Evolutionary conservation across 2,797 vertebrate genomes (phyloP), one percentile per base, ranked within the genome.

Genomic region (Sebastes steindachneri): DNA sequence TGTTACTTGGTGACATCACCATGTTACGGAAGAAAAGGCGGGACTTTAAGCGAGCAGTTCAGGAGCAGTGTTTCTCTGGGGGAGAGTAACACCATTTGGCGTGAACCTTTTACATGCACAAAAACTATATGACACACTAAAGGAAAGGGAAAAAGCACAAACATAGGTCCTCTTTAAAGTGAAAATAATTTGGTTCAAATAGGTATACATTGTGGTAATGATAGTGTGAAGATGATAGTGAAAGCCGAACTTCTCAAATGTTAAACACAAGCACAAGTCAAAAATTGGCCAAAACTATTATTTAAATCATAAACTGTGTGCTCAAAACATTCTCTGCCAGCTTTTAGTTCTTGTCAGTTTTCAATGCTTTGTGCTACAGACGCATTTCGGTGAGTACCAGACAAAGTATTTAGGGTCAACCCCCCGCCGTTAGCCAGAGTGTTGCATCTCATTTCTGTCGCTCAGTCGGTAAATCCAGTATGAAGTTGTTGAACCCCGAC

Each of bases 401-500:
- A 60, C 2, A 23, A 21, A 60, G 15, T 28, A 15, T 11, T 14
- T 19, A 54, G 53, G 57, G 62, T 64, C 8, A 25, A 12, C 28
- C 9, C 37, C 2, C 28, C 5, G 54, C 21, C 15, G 3, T 14
- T 53, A 10, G 19, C 55, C 26, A 26, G 28, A 68, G 15, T n/a
- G 29, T 78, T 80, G 17, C 51, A 12, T 71, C n/a, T 66, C 21
- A 21, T 55, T 15, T 71, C 25, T 57, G 59, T 71, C 62, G n/a
- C 51, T 69, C 37, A 6, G 48, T 58, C 54, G 14, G 33, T 64
- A 54, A 60, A 33, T 51, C 48, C 80, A 67, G 68, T 10, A 29
- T 3, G 12, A 65, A 21, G 54, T 17, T 63, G 48, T 80, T 59
- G 73, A 84, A 80, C 65, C 53, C 48, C 19, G 53, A 77, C 77